phyloP scores from a whole-genome alignment of 2,797 vertebrate species.

The Propithecus perrieri region DNA sequence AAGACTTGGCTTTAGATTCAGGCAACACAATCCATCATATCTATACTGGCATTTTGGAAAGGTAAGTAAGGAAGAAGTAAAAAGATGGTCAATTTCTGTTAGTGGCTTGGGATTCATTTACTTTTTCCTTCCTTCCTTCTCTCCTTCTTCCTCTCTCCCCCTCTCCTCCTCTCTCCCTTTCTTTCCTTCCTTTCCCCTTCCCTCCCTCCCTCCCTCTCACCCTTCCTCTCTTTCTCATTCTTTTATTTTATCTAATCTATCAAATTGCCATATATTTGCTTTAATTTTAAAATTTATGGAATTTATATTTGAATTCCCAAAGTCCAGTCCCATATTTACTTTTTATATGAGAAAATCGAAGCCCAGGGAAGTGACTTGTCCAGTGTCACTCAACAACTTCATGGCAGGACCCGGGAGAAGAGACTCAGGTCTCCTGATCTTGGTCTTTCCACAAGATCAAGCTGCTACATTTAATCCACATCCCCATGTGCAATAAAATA shows the following conservation, averaged over 20 bases:
- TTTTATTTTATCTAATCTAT: not conserved
- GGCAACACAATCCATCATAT: too few species aligned
- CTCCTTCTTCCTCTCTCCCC: accelerated
- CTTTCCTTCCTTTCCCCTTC: too few species aligned
- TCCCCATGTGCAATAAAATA: slow-evolving; percentile 40
- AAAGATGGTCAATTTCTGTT: not conserved
- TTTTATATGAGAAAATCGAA: not conserved
- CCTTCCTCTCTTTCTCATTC: not conserved
- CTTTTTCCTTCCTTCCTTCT: not conserved
- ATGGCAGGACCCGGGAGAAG: not conserved
- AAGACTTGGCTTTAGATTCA: not conserved
- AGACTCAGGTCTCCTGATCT: not conserved
- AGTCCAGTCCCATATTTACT: not conserved
- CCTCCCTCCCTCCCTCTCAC: not conserved
- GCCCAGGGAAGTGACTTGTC: not conserved
- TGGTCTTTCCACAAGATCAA: not conserved
- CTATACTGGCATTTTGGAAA: not conserved
- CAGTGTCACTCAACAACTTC: not conserved
- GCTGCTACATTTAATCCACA: slow-evolving; percentile 3
- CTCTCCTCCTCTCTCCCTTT: accelerated
- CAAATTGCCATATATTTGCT: not conserved
- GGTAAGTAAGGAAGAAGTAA: not conserved
- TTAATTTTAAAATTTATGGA: not conserved
- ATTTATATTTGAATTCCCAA: not conserved
- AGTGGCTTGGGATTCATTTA: not conserved